A percentile compares a stretch with the other conserved stretches of the same genome.
phyloP scores from a whole-genome alignment of 2,888 invertebrate species.

The Caenorhabditis plicata region DNA sequence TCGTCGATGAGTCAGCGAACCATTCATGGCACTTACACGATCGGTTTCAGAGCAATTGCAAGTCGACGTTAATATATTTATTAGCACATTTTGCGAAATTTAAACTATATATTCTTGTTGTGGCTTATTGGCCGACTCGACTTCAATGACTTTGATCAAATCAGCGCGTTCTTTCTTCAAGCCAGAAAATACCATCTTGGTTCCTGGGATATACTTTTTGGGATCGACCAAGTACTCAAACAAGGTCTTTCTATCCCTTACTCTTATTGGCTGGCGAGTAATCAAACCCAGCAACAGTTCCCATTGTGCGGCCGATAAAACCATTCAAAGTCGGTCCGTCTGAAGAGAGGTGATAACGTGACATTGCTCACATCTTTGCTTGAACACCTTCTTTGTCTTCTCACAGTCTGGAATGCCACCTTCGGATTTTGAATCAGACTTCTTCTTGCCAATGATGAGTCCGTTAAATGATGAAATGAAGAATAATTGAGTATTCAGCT shows the following conservation, averaged over 20 bases:
- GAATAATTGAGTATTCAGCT: no score
- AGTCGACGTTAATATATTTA: no score
- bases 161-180: slow-evolving; percentile 94
- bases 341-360: slow-evolving; percentile 92
- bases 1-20: no score
- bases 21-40: no score
- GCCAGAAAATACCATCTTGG: slow-evolving; percentile 98
- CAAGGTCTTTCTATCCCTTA: slow-evolving; percentile 87
- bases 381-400: slow-evolving; percentile 80
- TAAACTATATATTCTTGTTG: no score
- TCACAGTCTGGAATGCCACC: no score
- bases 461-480: no score
- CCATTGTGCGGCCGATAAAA: slow-evolving; percentile 88
- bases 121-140: slow-evolving; percentile 36
- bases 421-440: no score
- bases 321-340: slow-evolving; percentile 94
- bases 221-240: slow-evolving; percentile 95
- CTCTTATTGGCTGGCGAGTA: slow-evolving; percentile 66
- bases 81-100: no score
- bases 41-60: no score
- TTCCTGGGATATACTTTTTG: slow-evolving; percentile 83
- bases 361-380: slow-evolving; percentile 94
- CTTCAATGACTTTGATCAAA: slow-evolving; percentile 70
- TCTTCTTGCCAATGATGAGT: no score
- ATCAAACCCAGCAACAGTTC: slow-evolving; percentile 77